Conservation (phyloP, 1,140 invertebrate genomes). For the Lerema accius region DNA sequence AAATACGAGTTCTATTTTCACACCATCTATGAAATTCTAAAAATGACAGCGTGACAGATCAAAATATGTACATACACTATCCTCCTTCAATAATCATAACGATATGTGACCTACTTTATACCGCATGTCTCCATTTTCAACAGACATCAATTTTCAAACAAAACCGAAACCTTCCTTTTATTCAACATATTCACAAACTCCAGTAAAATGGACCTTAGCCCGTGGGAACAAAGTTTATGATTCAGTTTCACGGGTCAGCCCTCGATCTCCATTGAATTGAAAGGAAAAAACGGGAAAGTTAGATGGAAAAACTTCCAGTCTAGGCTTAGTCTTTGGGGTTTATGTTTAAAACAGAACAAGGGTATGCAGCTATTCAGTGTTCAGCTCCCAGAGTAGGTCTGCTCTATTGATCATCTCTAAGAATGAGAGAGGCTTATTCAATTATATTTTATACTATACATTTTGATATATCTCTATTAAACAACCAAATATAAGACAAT, state of each 20-base stretch:
- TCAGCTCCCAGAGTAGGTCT: too few species aligned
- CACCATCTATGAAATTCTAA: too few species aligned
- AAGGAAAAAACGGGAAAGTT: neutral
- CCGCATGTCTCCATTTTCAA: neutral
- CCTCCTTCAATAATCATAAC: neutral
- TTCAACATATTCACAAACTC: neutral
- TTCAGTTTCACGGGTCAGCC: neutral
- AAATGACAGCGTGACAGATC: too few species aligned
- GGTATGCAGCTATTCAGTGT: neutral
- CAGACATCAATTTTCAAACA: conserved; percentile 9
- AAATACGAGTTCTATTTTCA: too few species aligned
- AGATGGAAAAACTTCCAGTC: conserved; percentile 1
- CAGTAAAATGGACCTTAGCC: neutral
- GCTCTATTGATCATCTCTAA: too few species aligned
- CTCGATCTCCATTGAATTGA: conserved; percentile 12
- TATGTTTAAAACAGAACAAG: neutral
- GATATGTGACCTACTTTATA: neutral
- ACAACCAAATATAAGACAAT: too few species aligned
- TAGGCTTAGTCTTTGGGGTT: neutral
- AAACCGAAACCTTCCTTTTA: conserved; percentile 1
- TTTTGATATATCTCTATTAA: too few species aligned
- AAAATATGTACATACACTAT: too few species aligned
- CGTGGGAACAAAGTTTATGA: neutral
- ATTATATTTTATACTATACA: too few species aligned
- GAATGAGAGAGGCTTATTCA: too few species aligned